A percentile compares a stretch with the other conserved stretches of the same genome.
phyloP scores from a whole-genome alignment of 2,797 vertebrate species.

The Tangara arthus region DNA sequence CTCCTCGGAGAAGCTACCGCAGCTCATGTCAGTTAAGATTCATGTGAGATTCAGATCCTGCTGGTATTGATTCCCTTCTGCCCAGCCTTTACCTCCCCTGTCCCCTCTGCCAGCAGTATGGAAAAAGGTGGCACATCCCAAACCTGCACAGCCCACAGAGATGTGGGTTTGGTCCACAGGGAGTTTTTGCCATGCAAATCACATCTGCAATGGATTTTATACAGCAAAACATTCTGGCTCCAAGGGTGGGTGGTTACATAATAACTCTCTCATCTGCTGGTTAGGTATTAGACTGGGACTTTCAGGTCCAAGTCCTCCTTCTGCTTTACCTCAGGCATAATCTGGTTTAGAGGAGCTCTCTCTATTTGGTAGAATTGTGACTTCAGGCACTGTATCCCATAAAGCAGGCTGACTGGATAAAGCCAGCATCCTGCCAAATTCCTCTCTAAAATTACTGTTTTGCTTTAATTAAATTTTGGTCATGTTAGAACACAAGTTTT shows the following conservation, averaged over 20 bases:
- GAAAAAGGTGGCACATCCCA: background rate
- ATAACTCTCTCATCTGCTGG: background rate
- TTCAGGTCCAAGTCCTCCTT: background rate
- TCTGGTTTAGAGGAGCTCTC: background rate
- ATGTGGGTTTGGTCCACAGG: background rate
- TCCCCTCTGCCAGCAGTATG: background rate
- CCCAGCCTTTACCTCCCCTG: background rate
- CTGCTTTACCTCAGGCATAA: background rate
- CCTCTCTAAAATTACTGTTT: background rate
- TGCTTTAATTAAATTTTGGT: background rate
- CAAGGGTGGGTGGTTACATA: background rate
- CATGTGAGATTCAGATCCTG: background rate
- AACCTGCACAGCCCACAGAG: background rate
- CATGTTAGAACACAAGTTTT: background rate
- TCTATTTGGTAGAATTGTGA: background rate
- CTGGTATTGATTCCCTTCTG: background rate
- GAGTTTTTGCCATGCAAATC: background rate
- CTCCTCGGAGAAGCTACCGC: background rate
- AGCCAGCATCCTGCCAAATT: background rate
- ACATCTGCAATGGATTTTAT: background rate
- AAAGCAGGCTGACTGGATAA: background rate
- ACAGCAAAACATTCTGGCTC: background rate
- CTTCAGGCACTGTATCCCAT: background rate
- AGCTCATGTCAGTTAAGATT: background rate
- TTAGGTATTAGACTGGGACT: background rate